A percentile compares a stretch with the other conserved stretches of the same genome.
phyloP scores from a whole-genome alignment of 2,797 vertebrate genomes.

The Tadarida brasiliensis region DNA sequence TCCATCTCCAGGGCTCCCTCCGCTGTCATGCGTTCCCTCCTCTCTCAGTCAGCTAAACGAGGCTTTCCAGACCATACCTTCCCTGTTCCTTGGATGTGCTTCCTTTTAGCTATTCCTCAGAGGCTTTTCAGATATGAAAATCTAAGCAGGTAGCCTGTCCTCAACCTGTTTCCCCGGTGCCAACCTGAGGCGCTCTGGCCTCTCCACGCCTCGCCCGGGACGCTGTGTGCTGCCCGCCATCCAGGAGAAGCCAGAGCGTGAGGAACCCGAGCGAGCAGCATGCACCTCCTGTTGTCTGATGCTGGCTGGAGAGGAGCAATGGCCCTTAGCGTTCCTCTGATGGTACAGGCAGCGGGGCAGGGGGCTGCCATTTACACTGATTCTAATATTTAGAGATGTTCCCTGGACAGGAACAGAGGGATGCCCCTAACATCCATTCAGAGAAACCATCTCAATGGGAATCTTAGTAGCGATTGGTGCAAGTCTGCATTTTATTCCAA shows the following conservation, averaged over 20 bases:
- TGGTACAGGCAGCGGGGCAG: not conserved
- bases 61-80: not conserved
- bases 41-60: not conserved
- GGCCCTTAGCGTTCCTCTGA: constrained; percentile 50
- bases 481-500: not conserved
- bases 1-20: not conserved
- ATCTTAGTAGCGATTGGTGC: not conserved
- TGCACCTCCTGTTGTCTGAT: not conserved
- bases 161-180: not conserved
- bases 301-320: not conserved
- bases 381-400: constrained; percentile 60
- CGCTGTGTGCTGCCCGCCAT: not conserved
- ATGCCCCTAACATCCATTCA: not conserved
- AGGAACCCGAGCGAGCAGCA: not conserved
- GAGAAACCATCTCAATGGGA: not conserved
- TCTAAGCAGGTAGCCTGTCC: not conserved
- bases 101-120: not conserved
- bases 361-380: not conserved
- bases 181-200: not conserved
- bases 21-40: rapidly evolving
- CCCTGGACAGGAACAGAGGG: constrained; percentile 71
- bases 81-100: not conserved
- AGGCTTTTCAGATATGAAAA: not conserved
- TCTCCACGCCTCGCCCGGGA: not conserved
- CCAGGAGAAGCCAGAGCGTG: not conserved